These are phyloP conservation scores for Jacana jacana DNA, from an alignment of 2,113 vertebrate species.

Conservation along the genomic window DNA sequence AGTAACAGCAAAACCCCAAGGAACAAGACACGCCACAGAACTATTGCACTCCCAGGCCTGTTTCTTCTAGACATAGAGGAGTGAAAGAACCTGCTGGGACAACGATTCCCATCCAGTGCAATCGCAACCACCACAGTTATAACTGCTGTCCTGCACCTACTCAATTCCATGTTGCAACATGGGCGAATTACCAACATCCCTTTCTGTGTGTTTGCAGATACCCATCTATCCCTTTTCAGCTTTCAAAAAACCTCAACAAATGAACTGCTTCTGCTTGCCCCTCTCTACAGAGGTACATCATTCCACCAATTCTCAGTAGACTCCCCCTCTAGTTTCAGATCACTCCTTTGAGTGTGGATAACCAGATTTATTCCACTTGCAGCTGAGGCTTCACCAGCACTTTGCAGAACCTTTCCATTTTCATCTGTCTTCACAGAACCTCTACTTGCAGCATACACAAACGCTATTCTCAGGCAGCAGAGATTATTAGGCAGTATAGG, in stretches of 20 bases:
- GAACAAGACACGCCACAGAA: neutral
- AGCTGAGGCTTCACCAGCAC: neutral
- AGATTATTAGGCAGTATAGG: neutral
- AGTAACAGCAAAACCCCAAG: neutral
- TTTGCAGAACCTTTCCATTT: neutral
- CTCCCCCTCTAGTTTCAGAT: neutral
- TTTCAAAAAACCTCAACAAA: neutral
- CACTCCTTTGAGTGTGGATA: neutral
- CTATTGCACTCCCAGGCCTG: neutral
- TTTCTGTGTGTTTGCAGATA: neutral
- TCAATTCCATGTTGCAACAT: neutral
- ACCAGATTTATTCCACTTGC: neutral
- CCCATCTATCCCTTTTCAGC: neutral
- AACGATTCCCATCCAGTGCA: fast-evolving
- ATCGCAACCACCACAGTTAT: neutral
- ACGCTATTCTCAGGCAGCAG: neutral
- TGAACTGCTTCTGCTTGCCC: neutral
- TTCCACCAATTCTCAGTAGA: neutral
- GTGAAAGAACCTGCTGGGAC: neutral
- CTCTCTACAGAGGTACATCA: neutral
- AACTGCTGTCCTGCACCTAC: neutral
- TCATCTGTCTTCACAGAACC: neutral
- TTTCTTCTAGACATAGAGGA: neutral
- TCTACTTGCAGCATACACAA: neutral
- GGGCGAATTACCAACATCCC: neutral